Base-by-base conservation (phyloP, 2,888 invertebrate genomes). In the Schizaphis graminum region DNA sequence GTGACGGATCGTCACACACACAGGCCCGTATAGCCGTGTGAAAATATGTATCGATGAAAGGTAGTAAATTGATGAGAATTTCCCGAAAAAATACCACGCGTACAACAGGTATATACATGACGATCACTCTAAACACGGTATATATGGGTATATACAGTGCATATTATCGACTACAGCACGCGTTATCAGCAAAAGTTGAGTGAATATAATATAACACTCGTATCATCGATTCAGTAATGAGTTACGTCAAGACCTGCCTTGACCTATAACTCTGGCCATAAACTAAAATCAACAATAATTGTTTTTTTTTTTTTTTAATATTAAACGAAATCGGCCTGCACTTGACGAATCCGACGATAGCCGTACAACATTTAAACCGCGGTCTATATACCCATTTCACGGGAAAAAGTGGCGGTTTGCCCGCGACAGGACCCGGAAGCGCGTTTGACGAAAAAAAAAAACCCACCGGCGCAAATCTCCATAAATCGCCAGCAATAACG, bases 181-280 rank as follows among this genome's bases (percentile, higher is more conserved):
- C 26, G 89, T 93, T 93, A 93, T 93, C 93, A 85, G 47, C 57
- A 89, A 44, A 93, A 84, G 13, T 35, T 8, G 77, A 92, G 28
- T 44, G 67, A 84, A 93, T 88, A 89, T 49, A 77, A 49, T 87
- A 86, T 57, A 77, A 28, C 21, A 56, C n/a, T 28, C 21, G 49
- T 88, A 93, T 89, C 61, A 67, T 92, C 93, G 35, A 44, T 89
- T n/a, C 84, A 61, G 86, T 91, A 67, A 90, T 49, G 91, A 86
- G 94, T 53, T 90, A 87, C 94, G 94, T 94, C 94, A 94, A 94
- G 90, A 86, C 86, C 90, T 61, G 94, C 94, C 94, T 94, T 94
- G 94, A 94, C 94, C 94, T 94, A 94, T 94, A 94, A 67, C 94
- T 94, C 90, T 61, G 91, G 85, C 53, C 90, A 26, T 91, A 67